Evolutionary conservation across 2,888 invertebrate genomes (phyloP), one percentile per base, ranked within the genome.

Genomic region (Trachelus stipa): DNA sequence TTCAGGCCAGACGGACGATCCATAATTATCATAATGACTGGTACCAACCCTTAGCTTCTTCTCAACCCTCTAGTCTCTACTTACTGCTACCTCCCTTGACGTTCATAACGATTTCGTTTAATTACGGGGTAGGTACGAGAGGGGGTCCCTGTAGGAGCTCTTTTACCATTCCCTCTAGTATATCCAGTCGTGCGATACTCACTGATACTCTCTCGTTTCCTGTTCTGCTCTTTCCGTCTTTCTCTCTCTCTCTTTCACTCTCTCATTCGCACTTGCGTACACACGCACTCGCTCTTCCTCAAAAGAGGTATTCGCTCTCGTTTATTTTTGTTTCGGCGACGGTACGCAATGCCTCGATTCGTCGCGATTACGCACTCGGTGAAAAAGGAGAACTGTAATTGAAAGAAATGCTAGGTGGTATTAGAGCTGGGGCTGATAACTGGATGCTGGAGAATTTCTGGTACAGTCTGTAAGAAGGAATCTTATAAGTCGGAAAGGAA

Each of bases 21-120:
- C 76, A 81, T 81, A 80, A 81, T 81, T 81, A 81, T 81, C 77
- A 79, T 79, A 81, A 80, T 80, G 81, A 79, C 79, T 77, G 75
- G 76, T 73, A 74, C 35, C 77, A 69, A 75, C 73, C 68, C 75
- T 71, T 73, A 74, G 40, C 75, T 37, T 56, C 56, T 56, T 56
- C 56, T 56, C 56, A 56, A 56, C 56, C 56, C 56, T 56, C 37
- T 37, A 4, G 12, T 15, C 37, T 37, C 56, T 56, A 56, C 56
- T 56, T 56, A 56, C 56, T 23, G 56, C 56, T 23, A 56, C 56
- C 79, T 73, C 77, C 79, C 73, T 76, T 76, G 71, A 77, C 79
- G 79, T 81, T 82, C 79, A 79, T 80, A 82, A 81, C 77, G 75
- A 76, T 79, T 81, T 77, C 77, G 79, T 82, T 82, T 82, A 82